Base-by-base conservation (phyloP, 2,797 vertebrate species). In the Margarornis squamiger region DNA sequence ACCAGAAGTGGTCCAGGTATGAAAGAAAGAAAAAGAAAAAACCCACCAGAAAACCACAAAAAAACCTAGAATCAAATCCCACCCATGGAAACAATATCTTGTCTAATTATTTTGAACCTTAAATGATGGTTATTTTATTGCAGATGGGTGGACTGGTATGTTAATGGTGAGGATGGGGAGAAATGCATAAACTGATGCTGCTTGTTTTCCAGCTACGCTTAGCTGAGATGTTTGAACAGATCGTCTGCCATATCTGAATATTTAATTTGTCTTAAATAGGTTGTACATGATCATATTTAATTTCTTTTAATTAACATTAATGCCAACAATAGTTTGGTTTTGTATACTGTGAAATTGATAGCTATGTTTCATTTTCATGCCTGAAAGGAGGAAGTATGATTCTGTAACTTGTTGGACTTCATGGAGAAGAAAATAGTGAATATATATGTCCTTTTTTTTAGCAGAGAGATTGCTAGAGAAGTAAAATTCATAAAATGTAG, bases 61-160 rank as follows among this genome's bases (percentile, higher is more conserved):
- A 30, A 8, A 29, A 18, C 27, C 27, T 17, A 32, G 6, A 46
- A 16, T 19, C 22, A 30, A 55, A 48, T 12, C 8, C 0, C n/a
- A 26, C 5, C 1, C 5, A 14, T 41, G 16, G 34, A 84, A 71
- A 26, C 0, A 0, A 3, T 79, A 3, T 26, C 55, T 14, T 77
- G 8, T 74, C 8, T 49, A 16, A 36, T 49, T 58, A 36, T 51
- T 85, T 71, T 70, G 36, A 65, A 49, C 17, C 13, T 38, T 32
- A 51, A 59, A 26, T 49, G 22, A 18, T 63, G 36, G 7, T 15
- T 48, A 9, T 29, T 74, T 63, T 80, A 39, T 73, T 27, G 5
- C 38, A 24, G 13, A 7, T 62, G 14, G 12, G 9, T 46, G 63
- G 36, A 38, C 49, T 45, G 49, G 7, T 29, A 6, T 7, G 4